These are phyloP conservation scores for Bursaphelenchus mucronatus DNA, from an alignment of 1,140 invertebrate genomes.

Conservation along the genomic window DNA sequence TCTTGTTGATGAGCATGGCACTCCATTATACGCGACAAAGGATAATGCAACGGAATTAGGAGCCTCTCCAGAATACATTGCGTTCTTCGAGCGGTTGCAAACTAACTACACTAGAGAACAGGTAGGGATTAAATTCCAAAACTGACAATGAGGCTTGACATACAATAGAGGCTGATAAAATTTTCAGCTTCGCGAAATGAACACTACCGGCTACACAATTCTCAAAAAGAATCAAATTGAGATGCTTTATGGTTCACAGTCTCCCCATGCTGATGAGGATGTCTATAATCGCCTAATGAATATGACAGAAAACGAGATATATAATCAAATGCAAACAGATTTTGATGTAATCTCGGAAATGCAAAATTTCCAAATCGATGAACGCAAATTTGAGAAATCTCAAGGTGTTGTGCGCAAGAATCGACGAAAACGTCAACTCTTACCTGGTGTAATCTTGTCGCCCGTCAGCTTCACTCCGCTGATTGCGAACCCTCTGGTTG, in stretches of 20 bases:
- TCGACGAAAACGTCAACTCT: not conserved
- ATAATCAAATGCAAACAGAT: constrained; percentile 30
- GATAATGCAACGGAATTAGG: constrained; percentile 44
- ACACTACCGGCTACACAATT: constrained; percentile 35
- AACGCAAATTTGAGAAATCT: constrained; percentile 36
- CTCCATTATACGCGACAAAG: constrained; percentile 45
- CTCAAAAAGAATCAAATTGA: constrained; percentile 30
- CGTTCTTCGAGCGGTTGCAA: constrained; percentile 34
- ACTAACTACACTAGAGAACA: constrained; percentile 37
- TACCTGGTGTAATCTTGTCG: no score
- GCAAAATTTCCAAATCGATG: constrained; percentile 35
- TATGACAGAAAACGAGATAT: not conserved
- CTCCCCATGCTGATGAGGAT: constrained; percentile 41
- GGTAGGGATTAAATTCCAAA: constrained; percentile 25
- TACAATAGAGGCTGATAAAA: no score
- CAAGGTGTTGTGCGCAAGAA: no score
- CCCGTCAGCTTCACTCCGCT: no score
- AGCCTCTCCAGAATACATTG: constrained; percentile 34
- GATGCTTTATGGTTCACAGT: constrained; percentile 41
- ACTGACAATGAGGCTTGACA: no score
- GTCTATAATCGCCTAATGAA: constrained; percentile 14
- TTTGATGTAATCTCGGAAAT: constrained; percentile 33
- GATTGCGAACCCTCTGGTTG: no score
- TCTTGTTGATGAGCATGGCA: constrained; percentile 28
- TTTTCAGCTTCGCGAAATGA: constrained; percentile 41